phyloP scores from a whole-genome alignment of 1,140 invertebrate genomes.

The Mycetomoellerius zeteki region DNA sequence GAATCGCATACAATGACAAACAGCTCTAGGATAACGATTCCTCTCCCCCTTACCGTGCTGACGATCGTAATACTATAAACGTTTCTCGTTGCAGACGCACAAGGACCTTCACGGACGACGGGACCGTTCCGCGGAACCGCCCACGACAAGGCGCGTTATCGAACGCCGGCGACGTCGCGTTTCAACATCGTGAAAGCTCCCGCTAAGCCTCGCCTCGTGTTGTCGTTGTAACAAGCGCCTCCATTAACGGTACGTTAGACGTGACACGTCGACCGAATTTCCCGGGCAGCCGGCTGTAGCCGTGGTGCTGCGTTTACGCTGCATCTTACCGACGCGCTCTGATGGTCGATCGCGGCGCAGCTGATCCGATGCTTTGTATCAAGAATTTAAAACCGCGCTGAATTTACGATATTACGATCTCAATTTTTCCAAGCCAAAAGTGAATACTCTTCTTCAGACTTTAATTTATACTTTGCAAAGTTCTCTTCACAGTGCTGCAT shows the following conservation, averaged over 20 bases:
- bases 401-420: not conserved
- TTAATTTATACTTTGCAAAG: not conserved
- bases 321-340: conserved; percentile 75
- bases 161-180: conserved; percentile 58
- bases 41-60: conserved; percentile 38
- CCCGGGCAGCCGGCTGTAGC: conserved; percentile 66
- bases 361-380: not conserved
- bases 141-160: conserved; percentile 76
- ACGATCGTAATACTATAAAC: conserved; percentile 40
- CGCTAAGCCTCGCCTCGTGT: conserved; percentile 65
- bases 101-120: conserved; percentile 59
- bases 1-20: conserved; percentile 57
- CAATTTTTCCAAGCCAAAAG: not conserved
- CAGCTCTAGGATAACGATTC: conserved; percentile 25
- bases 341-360: conserved; percentile 1
- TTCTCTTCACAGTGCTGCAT: too few species aligned
- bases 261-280: conserved; percentile 83
- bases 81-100: conserved; percentile 66
- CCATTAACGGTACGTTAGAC: conserved; percentile 85
- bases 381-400: not conserved
- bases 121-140: conserved; percentile 69
- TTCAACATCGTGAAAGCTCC: conserved; percentile 74
- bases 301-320: conserved; percentile 74
- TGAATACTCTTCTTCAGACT: too few species aligned
- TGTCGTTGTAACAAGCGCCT: conserved; percentile 79